Base-by-base conservation (phyloP, 1,140 invertebrate genomes). In the Sweltsa coloradensis region DNA sequence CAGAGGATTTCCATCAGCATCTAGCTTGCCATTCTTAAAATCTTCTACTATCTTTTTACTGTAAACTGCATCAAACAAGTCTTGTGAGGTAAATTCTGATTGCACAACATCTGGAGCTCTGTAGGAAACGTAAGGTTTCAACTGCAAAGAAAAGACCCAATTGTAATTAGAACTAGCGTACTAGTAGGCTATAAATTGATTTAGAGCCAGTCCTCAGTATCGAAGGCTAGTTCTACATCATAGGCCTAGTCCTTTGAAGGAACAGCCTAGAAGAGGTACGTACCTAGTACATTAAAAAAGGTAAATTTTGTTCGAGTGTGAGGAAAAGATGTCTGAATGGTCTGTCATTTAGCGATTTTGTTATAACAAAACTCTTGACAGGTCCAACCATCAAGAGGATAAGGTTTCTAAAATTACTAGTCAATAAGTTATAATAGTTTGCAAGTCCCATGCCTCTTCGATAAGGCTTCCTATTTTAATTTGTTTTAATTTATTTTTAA, bases 61-160 rank as follows among this genome's bases (percentile, higher is more conserved):
- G 67, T 95, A 96, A 0, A 89, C 69, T 3, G 77, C 75, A 63
- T 89, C 72, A 60, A 95, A 96, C 14, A 96, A 68, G 61, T 90
- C 78, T 66, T 89, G 61, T 6, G 90, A 67, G 13, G 87, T 91
- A 54, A 92, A 90, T 63, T 85, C 76, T 6, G 77, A 73, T 61
- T 91, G 83, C 11, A 69, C 59, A 3, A 93, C 72, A 44, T 89
- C 79, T 7, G 73, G 66, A 0, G 76, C 74, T 64, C 74, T 75
- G 56, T 96, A 97, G 0, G 89, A 89, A 0, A 97, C 93, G 60
- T 97, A 97, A 0, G 94, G 89, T 65, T 93, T 94, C 21, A 97
- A 67, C 67, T 79, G 62, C 41, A 75, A 79, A 50, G 51, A 52
- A 37, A 40, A 45, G 21, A 5, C n/a, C 3, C 22, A 2, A 3